A percentile compares a stretch with the other conserved stretches of the same genome.
Evolutionary conservation across 2,797 vertebrate genomes (phyloP).

Genomic region (Sebastes hopkinsi): DNA sequence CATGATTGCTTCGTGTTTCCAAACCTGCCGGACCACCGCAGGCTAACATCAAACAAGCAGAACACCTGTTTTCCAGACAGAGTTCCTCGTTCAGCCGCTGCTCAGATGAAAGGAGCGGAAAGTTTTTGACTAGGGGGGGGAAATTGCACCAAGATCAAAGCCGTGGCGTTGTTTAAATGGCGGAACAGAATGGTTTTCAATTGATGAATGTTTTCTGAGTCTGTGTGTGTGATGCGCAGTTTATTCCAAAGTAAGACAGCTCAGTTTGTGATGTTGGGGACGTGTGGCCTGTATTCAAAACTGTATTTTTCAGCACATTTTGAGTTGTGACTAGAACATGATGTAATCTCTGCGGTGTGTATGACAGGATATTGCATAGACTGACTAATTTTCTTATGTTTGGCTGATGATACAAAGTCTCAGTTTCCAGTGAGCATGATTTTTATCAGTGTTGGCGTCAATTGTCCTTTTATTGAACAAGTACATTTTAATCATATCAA

Average conservation of each 20-base stretch:
- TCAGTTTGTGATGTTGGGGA: conserved; percentile 4
- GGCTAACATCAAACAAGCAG: conserved; percentile 73
- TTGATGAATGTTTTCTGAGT: conserved; percentile 37
- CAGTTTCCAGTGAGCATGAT: background rate
- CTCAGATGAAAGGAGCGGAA: conserved; percentile 71
- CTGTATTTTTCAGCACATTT: background rate
- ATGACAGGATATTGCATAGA: background rate
- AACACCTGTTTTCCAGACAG: conserved; percentile 76
- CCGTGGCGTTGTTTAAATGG: conserved; percentile 41
- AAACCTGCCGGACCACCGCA: conserved; percentile 53
- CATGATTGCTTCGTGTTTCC: conserved; percentile 56
- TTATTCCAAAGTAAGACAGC: conserved; percentile 28
- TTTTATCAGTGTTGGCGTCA: background rate
- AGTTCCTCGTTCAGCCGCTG: conserved; percentile 37
- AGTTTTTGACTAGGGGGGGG: conserved; percentile 48
- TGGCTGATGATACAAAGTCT: background rate
- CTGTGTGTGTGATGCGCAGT: conserved; percentile 32
- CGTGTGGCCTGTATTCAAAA: background rate
- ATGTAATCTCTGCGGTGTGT: background rate
- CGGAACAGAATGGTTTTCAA: conserved; percentile 53
- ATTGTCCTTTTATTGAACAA: background rate
- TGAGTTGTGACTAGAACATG: background rate
- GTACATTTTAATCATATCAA: background rate
- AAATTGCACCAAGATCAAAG: conserved; percentile 68
- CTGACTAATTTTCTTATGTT: background rate